Evolutionary conservation across 2,888 invertebrate genomes (phyloP).

Genomic region (Epistrophe eligans): DNA sequence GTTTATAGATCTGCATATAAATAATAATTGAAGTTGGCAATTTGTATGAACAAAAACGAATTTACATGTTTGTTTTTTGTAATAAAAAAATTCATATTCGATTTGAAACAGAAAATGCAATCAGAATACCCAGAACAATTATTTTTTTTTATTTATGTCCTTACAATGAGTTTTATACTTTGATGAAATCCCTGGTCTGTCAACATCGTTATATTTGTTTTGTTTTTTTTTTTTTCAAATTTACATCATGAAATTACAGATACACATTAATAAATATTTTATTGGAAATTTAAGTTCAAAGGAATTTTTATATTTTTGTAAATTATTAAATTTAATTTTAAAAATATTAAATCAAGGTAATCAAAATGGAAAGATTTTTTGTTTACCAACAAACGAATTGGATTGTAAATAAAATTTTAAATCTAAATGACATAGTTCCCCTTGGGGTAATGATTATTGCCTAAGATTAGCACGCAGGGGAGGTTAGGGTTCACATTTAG

Average conservation of each 20-base stretch:
- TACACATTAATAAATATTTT: not conserved
- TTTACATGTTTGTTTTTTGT: not conserved
- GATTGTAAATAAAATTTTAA: too few relatives aligned
- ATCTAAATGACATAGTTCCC: too few relatives aligned
- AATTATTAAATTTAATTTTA: too few relatives aligned
- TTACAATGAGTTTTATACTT: constrained; percentile 62
- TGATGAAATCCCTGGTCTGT: constrained; percentile 35
- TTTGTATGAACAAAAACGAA: not conserved
- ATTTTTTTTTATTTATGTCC: constrained; percentile 25
- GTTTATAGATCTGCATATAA: constrained; percentile 37
- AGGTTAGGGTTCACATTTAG: too few relatives aligned
- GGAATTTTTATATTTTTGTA: not conserved
- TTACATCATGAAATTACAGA: constrained; percentile 23
- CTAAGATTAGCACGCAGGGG: too few relatives aligned
- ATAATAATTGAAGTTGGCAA: constrained; percentile 20
- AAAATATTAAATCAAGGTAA: too few relatives aligned
- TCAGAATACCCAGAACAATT: constrained; percentile 21
- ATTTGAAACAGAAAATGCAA: constrained; percentile 32
- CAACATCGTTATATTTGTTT: not conserved
- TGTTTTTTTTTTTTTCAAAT: not conserved
- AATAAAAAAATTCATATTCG: not conserved
- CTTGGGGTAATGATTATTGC: not conserved
- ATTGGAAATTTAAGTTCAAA: not conserved
- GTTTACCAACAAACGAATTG: too few relatives aligned
- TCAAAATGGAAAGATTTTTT: too few relatives aligned